A percentile compares a stretch with the other conserved stretches of the same genome.
phyloP scores from a whole-genome alignment of 2,113 vertebrate species.

The Peucedramus taeniatus region DNA sequence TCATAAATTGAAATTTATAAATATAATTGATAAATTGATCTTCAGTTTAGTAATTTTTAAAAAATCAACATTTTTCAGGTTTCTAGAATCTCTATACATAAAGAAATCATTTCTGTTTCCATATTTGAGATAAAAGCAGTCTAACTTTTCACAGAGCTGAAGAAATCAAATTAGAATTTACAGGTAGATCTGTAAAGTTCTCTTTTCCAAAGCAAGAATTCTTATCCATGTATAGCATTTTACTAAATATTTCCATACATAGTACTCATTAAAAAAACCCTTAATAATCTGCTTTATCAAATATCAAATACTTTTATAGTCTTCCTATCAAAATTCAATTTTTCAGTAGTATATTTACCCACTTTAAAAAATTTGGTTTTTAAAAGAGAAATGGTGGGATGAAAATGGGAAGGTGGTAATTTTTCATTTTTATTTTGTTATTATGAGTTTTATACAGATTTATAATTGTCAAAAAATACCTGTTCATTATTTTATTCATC shows the following conservation, averaged over 20 bases:
- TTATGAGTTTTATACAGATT: not conserved
- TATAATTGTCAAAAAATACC: not conserved
- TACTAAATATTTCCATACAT: not conserved
- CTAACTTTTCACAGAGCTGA: not conserved
- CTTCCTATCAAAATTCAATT: not conserved
- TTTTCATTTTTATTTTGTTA: conserved; percentile 14
- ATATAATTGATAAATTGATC: not conserved
- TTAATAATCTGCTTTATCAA: not conserved
- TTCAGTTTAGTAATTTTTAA: not conserved
- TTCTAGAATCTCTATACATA: not conserved
- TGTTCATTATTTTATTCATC: not conserved
- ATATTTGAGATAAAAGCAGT: not conserved
- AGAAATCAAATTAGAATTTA: not conserved
- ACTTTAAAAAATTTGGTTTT: not conserved
- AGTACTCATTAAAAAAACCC: not conserved
- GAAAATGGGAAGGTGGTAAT: not conserved
- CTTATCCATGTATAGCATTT: not conserved
- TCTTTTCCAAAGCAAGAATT: not conserved
- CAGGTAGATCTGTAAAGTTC: not conserved
- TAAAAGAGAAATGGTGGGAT: not conserved
- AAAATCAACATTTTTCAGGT: not conserved
- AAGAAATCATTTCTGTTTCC: not conserved
- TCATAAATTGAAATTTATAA: not conserved
- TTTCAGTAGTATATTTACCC: not conserved
- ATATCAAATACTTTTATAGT: not conserved